Percentiles rank a stretch among this genome's conserved stretches.
These are phyloP conservation scores for Pammene fasciana DNA, from an alignment of 2,888 invertebrate species.

Conservation along the genomic window DNA sequence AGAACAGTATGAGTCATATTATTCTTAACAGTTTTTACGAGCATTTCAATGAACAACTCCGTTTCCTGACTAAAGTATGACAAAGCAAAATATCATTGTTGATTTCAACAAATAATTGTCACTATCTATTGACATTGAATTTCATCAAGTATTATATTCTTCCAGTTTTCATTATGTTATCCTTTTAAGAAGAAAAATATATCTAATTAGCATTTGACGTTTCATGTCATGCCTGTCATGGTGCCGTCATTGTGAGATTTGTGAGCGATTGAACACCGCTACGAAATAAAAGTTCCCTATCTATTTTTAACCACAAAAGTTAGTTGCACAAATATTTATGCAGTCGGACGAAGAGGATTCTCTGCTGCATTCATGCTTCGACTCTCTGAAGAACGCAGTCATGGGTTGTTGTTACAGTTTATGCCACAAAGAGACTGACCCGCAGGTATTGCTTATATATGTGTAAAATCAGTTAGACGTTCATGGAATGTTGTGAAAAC, in stretches of 20 bases:
- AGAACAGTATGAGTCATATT: neutral
- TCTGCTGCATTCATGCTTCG: conserved; percentile 79
- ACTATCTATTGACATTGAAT: too few species aligned
- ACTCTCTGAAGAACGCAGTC: conserved; percentile 74
- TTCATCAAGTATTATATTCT: too few species aligned
- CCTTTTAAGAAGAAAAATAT: conserved; percentile 26
- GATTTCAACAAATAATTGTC: too few species aligned
- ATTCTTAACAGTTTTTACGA: neutral
- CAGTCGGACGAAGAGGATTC: conserved; percentile 76
- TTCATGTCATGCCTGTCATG: conserved; percentile 11
- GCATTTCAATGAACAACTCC: neutral
- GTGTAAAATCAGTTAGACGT: conserved; percentile 29
- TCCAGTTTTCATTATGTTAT: neutral
- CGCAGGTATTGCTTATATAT: conserved; percentile 81
- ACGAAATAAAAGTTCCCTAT: conserved; percentile 51
- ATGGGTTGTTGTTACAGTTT: conserved; percentile 90
- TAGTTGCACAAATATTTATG: conserved; percentile 75
- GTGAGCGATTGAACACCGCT: conserved; percentile 30
- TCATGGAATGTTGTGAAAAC: conserved; percentile 28
- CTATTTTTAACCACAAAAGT: conserved; percentile 74
- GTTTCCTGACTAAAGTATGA: neutral
- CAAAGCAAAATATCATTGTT: neutral
- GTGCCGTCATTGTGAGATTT: conserved; percentile 33
- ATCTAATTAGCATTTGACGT: conserved; percentile 33
- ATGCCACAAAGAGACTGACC: conserved; percentile 87